Evolutionary conservation across 30 jellyfish, hydroid and myxozoan species (phyloP).

Genomic region (Nemopilema nomurai): DNA sequence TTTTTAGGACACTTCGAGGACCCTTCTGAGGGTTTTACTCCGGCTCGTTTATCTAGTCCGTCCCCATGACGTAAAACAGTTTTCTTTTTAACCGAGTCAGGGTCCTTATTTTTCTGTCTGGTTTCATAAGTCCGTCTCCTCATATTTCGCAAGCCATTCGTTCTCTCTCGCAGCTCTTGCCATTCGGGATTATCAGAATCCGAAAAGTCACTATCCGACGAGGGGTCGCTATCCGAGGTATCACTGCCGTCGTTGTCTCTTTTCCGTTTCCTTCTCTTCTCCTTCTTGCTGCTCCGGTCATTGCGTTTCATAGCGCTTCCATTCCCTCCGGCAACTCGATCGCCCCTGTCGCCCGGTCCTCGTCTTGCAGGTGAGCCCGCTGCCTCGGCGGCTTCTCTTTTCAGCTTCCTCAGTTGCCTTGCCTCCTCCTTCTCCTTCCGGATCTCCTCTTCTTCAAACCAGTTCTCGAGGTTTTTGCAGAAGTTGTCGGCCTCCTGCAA

Average conservation of each 20-base stretch:
- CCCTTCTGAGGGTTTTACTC: not conserved
- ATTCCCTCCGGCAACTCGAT: not conserved
- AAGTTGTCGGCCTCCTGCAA: constrained; percentile 21
- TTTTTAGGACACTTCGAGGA: not conserved
- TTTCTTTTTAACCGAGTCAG: not conserved
- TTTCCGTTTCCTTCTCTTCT: not conserved
- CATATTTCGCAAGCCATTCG: constrained; percentile 18
- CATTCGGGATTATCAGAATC: constrained; percentile 40
- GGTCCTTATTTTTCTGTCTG: constrained; percentile 15
- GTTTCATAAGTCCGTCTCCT: constrained; percentile 17
- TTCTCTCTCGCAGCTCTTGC: constrained; percentile 15
- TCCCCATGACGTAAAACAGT: not conserved
- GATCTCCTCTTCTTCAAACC: constrained; percentile 24
- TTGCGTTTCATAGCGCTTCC: not conserved
- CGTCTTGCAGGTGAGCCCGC: constrained; percentile 6
- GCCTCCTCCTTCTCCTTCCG: constrained; percentile 26
- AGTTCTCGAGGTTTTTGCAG: constrained; percentile 7
- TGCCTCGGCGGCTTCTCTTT: not conserved
- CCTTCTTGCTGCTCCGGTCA: not conserved
- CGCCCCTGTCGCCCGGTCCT: not conserved
- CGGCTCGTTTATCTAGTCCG: not conserved
- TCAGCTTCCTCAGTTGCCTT: not conserved
- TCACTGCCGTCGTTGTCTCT: constrained; percentile 30
- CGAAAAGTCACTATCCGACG: constrained; percentile 42
- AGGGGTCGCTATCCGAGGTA: constrained; percentile 37